Conservation (phyloP, 2,888 invertebrate species). For the Scrobipalpa costella region DNA sequence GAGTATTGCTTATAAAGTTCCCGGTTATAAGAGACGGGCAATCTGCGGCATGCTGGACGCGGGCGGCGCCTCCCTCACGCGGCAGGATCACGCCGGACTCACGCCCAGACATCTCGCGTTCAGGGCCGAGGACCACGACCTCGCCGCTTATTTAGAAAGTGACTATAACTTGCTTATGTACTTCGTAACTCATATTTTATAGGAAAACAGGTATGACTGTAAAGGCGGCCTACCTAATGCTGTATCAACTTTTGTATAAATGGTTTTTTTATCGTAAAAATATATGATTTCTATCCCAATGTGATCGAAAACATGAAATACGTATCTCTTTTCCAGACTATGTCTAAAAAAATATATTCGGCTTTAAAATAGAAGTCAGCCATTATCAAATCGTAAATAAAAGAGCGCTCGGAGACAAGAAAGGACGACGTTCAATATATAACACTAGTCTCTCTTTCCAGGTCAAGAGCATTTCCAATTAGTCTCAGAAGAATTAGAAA, state of each 20-base stretch:
- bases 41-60: constrained; percentile 96
- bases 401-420: not conserved
- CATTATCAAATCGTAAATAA: not conserved
- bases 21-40: constrained; percentile 86
- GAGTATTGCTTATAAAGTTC: constrained; percentile 58
- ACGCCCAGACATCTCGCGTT: constrained; percentile 92
- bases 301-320: too few species aligned
- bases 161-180: constrained; percentile 57
- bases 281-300: too few species aligned
- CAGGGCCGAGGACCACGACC: constrained; percentile 91
- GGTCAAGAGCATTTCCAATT: constrained; percentile 80
- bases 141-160: constrained; percentile 95
- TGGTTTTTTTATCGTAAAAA: too few species aligned
- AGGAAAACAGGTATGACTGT: too few species aligned
- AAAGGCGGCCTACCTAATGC: too few species aligned
- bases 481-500: constrained; percentile 77
- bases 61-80: constrained; percentile 90
- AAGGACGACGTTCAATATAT: not conserved
- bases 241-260: too few species aligned
- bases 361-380: not conserved
- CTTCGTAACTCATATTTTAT: too few species aligned
- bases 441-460: constrained; percentile 48
- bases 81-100: constrained; percentile 89
- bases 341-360: too few species aligned
- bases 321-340: too few species aligned